These are phyloP conservation scores for Calephelis nemesis DNA, from an alignment of 1,140 invertebrate species.

Conservation along the genomic window DNA sequence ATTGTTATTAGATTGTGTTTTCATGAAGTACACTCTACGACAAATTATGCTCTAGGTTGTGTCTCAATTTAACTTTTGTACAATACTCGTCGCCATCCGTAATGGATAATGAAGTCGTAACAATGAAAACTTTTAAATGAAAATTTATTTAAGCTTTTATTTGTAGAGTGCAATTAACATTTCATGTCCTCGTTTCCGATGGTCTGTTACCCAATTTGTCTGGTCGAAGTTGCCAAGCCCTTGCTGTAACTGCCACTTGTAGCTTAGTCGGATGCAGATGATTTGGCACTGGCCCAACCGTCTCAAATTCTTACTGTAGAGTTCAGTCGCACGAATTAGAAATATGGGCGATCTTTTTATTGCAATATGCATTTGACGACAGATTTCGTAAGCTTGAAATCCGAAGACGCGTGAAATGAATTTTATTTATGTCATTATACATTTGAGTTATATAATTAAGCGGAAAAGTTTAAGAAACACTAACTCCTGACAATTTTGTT, in stretches of 20 bases:
- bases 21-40: not conserved
- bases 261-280: slow-evolving; percentile 45
- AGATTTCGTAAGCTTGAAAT: not conserved
- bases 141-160: slow-evolving; percentile 31
- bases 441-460: no score
- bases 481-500: no score
- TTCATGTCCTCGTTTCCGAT: slow-evolving; percentile 52
- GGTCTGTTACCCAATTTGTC: slow-evolving; percentile 44
- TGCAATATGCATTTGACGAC: not conserved
- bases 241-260: slow-evolving; percentile 60
- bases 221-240: slow-evolving; percentile 45
- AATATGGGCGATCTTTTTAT: slow-evolving; percentile 4
- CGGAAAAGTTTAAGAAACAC: no score
- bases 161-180: slow-evolving; percentile 44
- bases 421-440: no score
- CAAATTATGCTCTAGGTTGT: slow-evolving; percentile 16
- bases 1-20: no score
- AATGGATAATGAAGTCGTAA: slow-evolving; percentile 26
- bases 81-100: slow-evolving; percentile 32
- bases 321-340: not conserved
- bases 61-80: slow-evolving; percentile 38
- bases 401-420: no score
- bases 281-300: slow-evolving; percentile 58
- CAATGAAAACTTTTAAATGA: slow-evolving; percentile 33
- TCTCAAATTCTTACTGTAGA: slow-evolving; percentile 16